Evolutionary conservation across 2,888 invertebrate species (phyloP).

Genomic region (Meta bourneti): DNA sequence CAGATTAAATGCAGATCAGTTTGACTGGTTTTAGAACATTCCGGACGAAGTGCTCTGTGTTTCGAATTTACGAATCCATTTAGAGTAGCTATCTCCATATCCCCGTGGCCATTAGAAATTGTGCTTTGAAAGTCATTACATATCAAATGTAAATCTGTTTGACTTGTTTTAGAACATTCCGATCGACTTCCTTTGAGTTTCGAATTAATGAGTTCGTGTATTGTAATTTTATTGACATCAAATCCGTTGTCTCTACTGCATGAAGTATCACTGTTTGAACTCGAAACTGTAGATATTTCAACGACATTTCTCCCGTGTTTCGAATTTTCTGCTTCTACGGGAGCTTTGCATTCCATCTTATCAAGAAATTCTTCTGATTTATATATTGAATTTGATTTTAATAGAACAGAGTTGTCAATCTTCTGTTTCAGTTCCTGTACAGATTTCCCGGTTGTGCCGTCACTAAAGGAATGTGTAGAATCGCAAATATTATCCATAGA

Average conservation of each 20-base stretch:
- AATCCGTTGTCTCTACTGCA: neutral
- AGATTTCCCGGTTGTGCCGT: neutral
- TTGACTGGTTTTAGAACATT: neutral
- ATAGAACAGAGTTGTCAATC: neutral
- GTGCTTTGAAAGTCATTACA: neutral
- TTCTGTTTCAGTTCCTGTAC: neutral
- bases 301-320: neutral
- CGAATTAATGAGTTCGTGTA: neutral
- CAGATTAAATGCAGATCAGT: neutral
- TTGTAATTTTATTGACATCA: neutral
- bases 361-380: constrained; percentile 50
- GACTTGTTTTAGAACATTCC: neutral
- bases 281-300: neutral
- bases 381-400: constrained; percentile 10
- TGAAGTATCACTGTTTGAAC: neutral
- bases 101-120: neutral
- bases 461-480: neutral
- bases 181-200: neutral
- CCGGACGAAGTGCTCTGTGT: neutral
- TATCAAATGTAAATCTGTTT: neutral
- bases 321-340: neutral
- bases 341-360: constrained; percentile 26
- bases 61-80: neutral
- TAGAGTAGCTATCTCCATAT: neutral
- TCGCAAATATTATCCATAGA: constrained; percentile 67